These are phyloP conservation scores for Corynorhinus townsendii DNA, from an alignment of 2,113 vertebrate species.

Conservation along the genomic window DNA sequence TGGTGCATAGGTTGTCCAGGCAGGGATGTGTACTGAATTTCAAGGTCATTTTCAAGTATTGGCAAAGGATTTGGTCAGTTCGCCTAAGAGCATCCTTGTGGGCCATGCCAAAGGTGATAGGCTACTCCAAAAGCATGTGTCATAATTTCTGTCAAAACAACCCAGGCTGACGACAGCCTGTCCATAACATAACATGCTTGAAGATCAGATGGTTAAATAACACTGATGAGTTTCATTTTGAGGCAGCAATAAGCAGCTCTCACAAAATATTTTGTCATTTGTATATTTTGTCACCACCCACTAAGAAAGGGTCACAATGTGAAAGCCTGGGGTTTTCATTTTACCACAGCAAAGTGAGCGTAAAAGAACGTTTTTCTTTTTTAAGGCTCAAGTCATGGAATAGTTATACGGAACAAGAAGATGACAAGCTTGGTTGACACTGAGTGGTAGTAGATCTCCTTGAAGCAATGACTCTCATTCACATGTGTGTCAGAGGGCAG, in stretches of 20 bases:
- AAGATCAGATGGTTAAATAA: constrained; percentile 9
- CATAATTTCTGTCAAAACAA: constrained; percentile 25
- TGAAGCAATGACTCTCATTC: not conserved
- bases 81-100: constrained; percentile 21
- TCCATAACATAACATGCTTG: not conserved
- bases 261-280: not conserved
- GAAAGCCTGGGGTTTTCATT: constrained; percentile 5
- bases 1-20: not conserved
- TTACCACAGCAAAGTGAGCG: not conserved
- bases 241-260: not conserved
- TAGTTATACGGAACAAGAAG: not conserved
- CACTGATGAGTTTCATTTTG: not conserved
- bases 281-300: not conserved
- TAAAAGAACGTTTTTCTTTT: not conserved
- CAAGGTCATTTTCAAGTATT: not conserved
- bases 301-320: not conserved
- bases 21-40: not conserved
- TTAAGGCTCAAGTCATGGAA: not conserved
- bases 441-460: not conserved
- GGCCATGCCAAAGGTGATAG: constrained; percentile 24
- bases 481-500: not conserved
- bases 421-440: not conserved
- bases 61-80: constrained; percentile 23
- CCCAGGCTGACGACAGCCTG: not conserved
- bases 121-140: not conserved